Percentiles rank a stretch among this genome's conserved stretches.
Conservation (phyloP, 2,113 vertebrate genomes). For the Castor canadensis region DNA sequence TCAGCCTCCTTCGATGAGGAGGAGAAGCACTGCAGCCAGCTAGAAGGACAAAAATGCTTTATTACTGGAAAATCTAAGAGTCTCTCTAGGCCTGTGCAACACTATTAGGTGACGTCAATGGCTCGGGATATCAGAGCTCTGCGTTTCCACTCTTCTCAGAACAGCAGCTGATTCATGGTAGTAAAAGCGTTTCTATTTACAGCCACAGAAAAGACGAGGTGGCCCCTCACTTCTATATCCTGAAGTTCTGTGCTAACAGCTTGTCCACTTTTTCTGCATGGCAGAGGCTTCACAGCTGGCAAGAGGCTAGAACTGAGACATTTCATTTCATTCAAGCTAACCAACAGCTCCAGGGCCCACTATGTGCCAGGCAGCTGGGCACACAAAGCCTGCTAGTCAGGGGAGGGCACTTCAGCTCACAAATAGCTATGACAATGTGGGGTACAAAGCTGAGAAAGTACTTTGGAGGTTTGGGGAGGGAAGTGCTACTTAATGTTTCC, state of each 20-base stretch:
- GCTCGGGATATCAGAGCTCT: slow-evolving; percentile 45
- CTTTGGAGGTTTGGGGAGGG: background rate
- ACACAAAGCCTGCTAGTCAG: background rate
- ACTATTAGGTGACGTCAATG: slow-evolving; percentile 69
- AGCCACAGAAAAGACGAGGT: slow-evolving; percentile 24
- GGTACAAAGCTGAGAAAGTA: background rate
- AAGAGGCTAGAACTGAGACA: background rate
- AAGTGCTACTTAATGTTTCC: background rate
- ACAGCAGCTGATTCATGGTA: slow-evolving; percentile 50
- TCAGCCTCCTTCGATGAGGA: background rate
- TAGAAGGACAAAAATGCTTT: slow-evolving; percentile 47
- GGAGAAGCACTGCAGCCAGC: slow-evolving; percentile 17
- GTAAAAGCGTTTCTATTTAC: slow-evolving; percentile 54
- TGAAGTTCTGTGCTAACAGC: background rate
- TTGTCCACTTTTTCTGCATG: background rate
- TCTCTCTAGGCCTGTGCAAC: slow-evolving; percentile 50
- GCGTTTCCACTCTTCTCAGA: slow-evolving; percentile 30
- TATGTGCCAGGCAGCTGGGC: background rate
- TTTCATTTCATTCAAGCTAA: background rate
- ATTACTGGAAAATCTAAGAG: slow-evolving; percentile 61
- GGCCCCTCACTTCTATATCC: background rate
- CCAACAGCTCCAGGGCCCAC: background rate
- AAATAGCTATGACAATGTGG: background rate
- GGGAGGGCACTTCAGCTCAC: background rate
- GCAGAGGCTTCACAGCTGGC: background rate